Evolutionary conservation across 2,797 vertebrate species (phyloP), one percentile per base, ranked within the genome.

Genomic region (Melopsittacus undulatus): DNA sequence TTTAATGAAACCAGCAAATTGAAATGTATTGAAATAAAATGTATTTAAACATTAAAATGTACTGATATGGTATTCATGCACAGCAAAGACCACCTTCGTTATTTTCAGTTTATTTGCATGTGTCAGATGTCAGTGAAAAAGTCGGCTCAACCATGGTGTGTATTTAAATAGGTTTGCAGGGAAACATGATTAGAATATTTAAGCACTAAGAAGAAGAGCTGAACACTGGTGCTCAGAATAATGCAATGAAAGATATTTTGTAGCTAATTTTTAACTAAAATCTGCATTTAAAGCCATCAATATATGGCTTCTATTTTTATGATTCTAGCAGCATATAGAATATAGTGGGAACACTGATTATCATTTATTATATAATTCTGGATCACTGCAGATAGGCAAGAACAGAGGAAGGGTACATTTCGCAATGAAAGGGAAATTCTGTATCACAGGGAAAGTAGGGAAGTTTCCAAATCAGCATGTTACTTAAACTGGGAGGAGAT

Each of bases 101-200:
- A 61, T 95, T 92, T 78, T 24, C 52, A 36, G 26, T 80, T 38
- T 90, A 61, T 84, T 90, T 92, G 26, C 23, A 24, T 78, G 17
- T 68, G 64, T 94, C 52, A 72, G 52, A 83, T 94, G 73, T 80
- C 56, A 56, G 29, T 61, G 80, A 5, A 78, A 43, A 85, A 86
- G 21, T 34, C 5, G 2, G 10, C 20, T 93, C 34, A 67, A 7
- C 45, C 43, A 40, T 84, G 57, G 57, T 72, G 34, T 36, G 17
- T 95, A 38, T 93, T 93, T 83, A 81, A 89, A 38, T 72, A 61
- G 77, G 6, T 86, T 86, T 84, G 81, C 22, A 63, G 75, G 42
- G 74, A 93, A 62, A 46, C 54, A 22, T 32, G 54, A 10, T 62
- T 85, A 51, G 68, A 80, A 70, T 78, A n/a, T 88, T 86, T 45